Evolutionary conservation across 2,888 invertebrate genomes (phyloP).

Genomic region (Gryllus longicercus): DNA sequence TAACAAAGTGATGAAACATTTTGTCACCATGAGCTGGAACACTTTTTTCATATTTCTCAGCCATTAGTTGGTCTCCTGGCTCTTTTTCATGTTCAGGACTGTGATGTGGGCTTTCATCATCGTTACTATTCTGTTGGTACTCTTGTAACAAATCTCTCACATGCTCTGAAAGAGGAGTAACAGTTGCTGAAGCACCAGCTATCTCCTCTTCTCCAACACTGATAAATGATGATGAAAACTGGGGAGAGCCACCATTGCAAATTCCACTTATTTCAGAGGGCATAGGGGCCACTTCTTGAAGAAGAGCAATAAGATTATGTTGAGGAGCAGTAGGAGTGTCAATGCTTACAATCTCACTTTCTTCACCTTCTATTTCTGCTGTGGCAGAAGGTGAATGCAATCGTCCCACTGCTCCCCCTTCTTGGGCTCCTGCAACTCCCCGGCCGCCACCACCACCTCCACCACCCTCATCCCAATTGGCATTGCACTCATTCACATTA

Average conservation of each 20-base stretch:
- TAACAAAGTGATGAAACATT: conserved; percentile 75
- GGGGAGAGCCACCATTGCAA: conserved; percentile 35
- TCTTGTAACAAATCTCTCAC: conserved; percentile 60
- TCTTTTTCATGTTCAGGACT: conserved; percentile 31
- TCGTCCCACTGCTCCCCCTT: conserved; percentile 53
- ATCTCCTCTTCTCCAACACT: conserved; percentile 59
- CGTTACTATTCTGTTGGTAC: conserved; percentile 54
- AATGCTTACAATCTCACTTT: conserved; percentile 64
- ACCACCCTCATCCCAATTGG: conserved; percentile 46
- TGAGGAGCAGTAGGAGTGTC: conserved; percentile 71
- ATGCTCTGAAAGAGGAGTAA: conserved; percentile 52
- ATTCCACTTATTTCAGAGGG: conserved; percentile 46
- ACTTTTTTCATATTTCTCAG: conserved; percentile 76
- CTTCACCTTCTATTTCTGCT: conserved; percentile 81
- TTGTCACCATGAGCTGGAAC: conserved; percentile 77
- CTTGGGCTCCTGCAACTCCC: conserved; percentile 42
- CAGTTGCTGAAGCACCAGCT: conserved; percentile 44
- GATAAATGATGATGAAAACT: conserved; percentile 56
- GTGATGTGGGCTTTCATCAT: conserved; percentile 42
- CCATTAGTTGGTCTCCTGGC: conserved; percentile 45
- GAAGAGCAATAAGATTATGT: conserved; percentile 63
- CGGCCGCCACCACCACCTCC: conserved; percentile 21
- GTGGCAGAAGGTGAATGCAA: conserved; percentile 59
- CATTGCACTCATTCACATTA: conserved; percentile 52
- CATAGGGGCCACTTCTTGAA: conserved; percentile 62